These are phyloP conservation scores for Acronicta aceris DNA, from an alignment of 2,888 invertebrate genomes.

Conservation along the genomic window DNA sequence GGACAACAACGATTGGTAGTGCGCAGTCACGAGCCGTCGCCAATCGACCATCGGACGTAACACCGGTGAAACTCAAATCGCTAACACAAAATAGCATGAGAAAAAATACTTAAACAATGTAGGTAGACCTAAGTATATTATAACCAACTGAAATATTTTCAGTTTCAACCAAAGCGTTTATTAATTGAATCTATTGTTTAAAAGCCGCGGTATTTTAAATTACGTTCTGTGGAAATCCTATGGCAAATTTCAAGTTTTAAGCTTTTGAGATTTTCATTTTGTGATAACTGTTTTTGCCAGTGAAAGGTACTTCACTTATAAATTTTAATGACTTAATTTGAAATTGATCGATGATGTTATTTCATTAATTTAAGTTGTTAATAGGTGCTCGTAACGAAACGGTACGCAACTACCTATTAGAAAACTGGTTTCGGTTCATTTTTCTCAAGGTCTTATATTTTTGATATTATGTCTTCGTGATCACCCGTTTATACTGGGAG, in stretches of 20 bases:
- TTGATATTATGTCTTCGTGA: slow-evolving; percentile 60
- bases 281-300: no score
- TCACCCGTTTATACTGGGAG: slow-evolving; percentile 60
- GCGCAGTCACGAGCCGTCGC: slow-evolving; percentile 57
- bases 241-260: no score
- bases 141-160: slow-evolving; percentile 54
- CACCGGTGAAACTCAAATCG: slow-evolving; percentile 70
- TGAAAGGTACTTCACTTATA: slow-evolving; percentile 6
- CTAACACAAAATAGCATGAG: slow-evolving; percentile 38
- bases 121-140: not conserved
- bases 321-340: slow-evolving; percentile 18
- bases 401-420: slow-evolving; percentile 46
- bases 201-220: slow-evolving; percentile 5
- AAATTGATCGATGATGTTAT: slow-evolving; percentile 36
- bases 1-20: slow-evolving; percentile 53
- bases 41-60: slow-evolving; percentile 67
- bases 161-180: slow-evolving; percentile 53
- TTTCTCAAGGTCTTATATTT: slow-evolving; percentile 66
- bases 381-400: slow-evolving; percentile 44
- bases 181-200: not conserved
- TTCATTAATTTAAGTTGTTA: slow-evolving; percentile 51
- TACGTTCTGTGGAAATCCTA: no score
- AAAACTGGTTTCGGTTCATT: slow-evolving; percentile 66
- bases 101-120: slow-evolving; percentile 51
- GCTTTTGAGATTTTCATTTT: no score